Conservation (phyloP, 2,888 invertebrate species). For the Amphipoea oculea region DNA sequence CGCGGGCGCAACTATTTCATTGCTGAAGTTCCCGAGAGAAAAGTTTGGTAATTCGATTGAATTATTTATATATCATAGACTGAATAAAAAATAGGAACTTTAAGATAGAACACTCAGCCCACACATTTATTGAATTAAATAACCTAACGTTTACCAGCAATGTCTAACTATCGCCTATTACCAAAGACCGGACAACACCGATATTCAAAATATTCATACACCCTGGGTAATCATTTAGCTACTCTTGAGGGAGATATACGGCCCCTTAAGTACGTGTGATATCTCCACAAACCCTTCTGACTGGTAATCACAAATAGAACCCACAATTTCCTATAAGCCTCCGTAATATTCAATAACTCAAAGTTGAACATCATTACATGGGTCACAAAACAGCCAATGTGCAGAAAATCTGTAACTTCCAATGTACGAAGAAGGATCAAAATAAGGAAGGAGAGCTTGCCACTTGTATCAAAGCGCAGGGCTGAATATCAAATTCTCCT, state of each 20-base stretch:
- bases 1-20: constrained; percentile 28
- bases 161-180: background rate
- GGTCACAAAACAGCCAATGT: constrained; percentile 12
- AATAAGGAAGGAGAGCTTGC: background rate
- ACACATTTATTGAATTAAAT: background rate
- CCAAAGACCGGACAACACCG: background rate
- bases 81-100: background rate
- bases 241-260: background rate
- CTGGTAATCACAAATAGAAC: constrained; percentile 28
- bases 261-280: constrained; percentile 11
- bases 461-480: background rate
- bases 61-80: constrained; percentile 1
- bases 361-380: constrained; percentile 25
- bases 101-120: background rate
- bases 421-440: background rate
- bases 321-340: constrained; percentile 41
- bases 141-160: background rate
- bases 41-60: constrained; percentile 39
- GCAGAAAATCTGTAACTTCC: background rate
- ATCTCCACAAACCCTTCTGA: constrained; percentile 24
- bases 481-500: background rate
- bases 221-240: background rate
- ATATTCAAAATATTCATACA: background rate
- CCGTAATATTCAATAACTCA: constrained; percentile 54
- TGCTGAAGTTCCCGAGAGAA: constrained; percentile 51